These are phyloP conservation scores for Gallinago jamesoni DNA, from an alignment of 2,113 vertebrate genomes.

Conservation along the genomic window DNA sequence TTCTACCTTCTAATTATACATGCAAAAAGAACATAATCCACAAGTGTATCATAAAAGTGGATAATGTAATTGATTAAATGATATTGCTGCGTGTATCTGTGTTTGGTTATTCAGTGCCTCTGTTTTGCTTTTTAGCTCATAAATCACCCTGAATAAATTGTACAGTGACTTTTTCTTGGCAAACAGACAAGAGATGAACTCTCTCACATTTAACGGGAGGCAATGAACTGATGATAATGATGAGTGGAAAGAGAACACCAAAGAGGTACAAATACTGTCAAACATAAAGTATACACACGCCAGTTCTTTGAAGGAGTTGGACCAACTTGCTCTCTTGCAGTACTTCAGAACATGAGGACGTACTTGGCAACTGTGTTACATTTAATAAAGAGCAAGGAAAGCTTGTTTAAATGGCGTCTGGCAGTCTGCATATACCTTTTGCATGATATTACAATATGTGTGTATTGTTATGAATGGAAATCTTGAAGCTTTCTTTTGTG, in stretches of 20 bases:
- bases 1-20: slow-evolving; percentile 59
- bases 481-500: not conserved
- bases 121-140: slow-evolving; percentile 46
- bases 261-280: not conserved
- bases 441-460: not conserved
- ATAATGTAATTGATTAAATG: slow-evolving; percentile 60
- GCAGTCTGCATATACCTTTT: not conserved
- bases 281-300: not conserved
- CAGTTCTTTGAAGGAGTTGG: not conserved
- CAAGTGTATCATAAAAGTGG: slow-evolving; percentile 34
- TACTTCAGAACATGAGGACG: not conserved
- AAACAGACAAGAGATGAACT: not conserved
- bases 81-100: not conserved
- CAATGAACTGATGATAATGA: slow-evolving; percentile 6
- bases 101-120: slow-evolving; percentile 32
- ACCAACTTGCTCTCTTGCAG: not conserved
- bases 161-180: slow-evolving; percentile 35
- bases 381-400: not conserved
- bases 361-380: not conserved
- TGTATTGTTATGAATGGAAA: not conserved
- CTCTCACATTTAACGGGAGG: not conserved
- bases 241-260: not conserved
- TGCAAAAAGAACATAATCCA: slow-evolving; percentile 51
- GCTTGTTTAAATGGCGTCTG: not conserved
- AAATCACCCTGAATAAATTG: slow-evolving; percentile 12